Evolutionary conservation across 2,888 invertebrate species (phyloP).

Genomic region (Caenorhabditis zanzibari): DNA sequence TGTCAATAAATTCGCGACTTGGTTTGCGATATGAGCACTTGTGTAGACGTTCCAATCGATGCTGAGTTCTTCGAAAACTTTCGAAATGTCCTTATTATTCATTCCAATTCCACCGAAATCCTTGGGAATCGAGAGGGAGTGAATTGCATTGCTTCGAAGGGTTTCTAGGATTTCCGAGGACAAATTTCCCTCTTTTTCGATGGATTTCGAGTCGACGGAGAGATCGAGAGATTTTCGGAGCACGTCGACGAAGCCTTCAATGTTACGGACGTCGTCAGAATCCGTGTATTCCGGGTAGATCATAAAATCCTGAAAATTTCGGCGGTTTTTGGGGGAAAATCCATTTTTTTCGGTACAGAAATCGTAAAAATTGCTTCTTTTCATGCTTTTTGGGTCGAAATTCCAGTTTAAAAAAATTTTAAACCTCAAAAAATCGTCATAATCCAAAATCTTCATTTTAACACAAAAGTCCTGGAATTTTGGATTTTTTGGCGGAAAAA

Average conservation of each 20-base stretch:
- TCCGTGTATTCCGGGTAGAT: conserved; percentile 83
- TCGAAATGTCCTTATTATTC: conserved; percentile 78
- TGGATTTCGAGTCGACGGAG: conserved; percentile 58
- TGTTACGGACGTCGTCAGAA: conserved; percentile 79
- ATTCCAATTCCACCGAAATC: conserved; percentile 81
- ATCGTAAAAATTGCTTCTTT: not conserved
- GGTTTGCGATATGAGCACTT: conserved; percentile 63
- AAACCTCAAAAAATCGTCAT: no score
- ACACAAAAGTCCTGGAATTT: no score
- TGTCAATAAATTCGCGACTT: conserved; percentile 71
- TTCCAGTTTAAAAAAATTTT: no score
- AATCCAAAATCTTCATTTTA: no score
- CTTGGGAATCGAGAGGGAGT: conserved; percentile 70
- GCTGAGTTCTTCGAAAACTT: conserved; percentile 77
- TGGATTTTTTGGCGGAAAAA: no score
- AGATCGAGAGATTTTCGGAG: conserved; percentile 64
- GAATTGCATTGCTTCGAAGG: conserved; percentile 74
- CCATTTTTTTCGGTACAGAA: not conserved
- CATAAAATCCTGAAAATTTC: conserved; percentile 81
- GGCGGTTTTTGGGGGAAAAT: not conserved
- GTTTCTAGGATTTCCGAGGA: conserved; percentile 68
- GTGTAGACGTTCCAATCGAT: conserved; percentile 74
- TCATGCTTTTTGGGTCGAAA: no score
- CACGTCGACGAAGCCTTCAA: conserved; percentile 76
- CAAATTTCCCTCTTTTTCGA: conserved; percentile 67